Conservation (phyloP, 2,113 vertebrate species). For the Crotalus viridis region DNA sequence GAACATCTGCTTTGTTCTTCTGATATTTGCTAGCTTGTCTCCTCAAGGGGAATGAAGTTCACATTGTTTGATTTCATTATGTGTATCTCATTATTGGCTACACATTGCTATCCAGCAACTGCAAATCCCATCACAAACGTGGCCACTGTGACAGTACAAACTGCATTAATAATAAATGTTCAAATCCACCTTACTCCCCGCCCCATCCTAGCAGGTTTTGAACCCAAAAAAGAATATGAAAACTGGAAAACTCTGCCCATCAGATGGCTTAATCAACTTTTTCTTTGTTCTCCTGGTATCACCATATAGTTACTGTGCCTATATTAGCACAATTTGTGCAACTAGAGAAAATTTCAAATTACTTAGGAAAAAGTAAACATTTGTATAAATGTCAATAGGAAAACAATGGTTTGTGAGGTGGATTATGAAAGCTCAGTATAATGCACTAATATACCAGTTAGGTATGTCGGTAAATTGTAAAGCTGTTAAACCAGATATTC, state of each 20-base stretch:
- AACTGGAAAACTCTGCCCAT: background rate
- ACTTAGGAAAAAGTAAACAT: constrained; percentile 4
- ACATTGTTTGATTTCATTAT: constrained; percentile 34
- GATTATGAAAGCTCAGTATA: background rate
- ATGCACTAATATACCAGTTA: background rate
- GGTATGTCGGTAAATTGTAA: background rate
- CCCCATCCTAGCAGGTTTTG: background rate
- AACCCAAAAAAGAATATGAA: constrained; percentile 7
- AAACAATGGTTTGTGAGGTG: background rate
- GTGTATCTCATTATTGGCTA: constrained; percentile 10
- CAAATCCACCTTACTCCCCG: background rate
- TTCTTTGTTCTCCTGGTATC: background rate
- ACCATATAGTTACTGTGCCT: background rate
- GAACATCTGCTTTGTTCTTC: background rate
- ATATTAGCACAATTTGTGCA: background rate
- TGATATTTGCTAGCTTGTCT: constrained; percentile 3
- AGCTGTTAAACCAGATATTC: background rate
- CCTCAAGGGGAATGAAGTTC: constrained; percentile 23
- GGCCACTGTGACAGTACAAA: background rate
- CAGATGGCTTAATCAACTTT: background rate
- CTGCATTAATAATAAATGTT: background rate
- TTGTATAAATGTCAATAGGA: background rate
- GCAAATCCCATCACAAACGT: background rate
- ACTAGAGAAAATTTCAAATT: background rate
- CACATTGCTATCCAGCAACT: background rate